These are phyloP conservation scores for Phenacoccus solenopsis DNA, from an alignment of 1,140 invertebrate species.

Conservation along the genomic window DNA sequence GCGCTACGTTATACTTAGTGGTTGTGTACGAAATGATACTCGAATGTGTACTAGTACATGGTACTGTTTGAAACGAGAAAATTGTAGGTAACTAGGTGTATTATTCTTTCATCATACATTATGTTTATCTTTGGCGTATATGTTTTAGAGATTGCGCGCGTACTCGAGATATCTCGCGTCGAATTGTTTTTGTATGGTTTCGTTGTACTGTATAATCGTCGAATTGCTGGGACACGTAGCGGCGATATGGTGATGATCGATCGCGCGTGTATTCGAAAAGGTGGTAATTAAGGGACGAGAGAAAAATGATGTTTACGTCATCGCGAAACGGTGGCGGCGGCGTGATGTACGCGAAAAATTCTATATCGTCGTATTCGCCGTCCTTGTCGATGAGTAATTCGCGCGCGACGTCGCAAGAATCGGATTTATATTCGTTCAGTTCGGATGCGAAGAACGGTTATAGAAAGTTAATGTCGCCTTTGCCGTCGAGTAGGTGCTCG, in stretches of 20 bases:
- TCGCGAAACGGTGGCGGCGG: neutral
- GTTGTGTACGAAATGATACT: no score
- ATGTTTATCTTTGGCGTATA: no score
- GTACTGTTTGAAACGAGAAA: no score
- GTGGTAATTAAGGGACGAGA: neutral
- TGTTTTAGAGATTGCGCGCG: no score
- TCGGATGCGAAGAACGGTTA: neutral
- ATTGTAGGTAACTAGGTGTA: no score
- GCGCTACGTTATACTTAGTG: no score
- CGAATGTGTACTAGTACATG: no score
- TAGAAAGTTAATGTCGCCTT: neutral
- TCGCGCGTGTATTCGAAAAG: no score
- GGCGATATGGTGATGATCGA: neutral
- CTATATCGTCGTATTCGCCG: neutral
- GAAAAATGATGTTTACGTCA: neutral
- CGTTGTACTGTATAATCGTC: no score
- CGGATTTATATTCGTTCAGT: neutral
- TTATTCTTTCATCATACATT: no score
- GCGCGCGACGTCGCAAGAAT: constrained; percentile 4
- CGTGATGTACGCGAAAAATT: neutral
- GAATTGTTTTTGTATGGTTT: no score
- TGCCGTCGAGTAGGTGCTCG: neutral
- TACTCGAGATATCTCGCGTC: no score
- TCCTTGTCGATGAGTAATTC: neutral
- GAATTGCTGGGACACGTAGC: neutral